phyloP scores from a whole-genome alignment of 2,888 invertebrate genomes.

The Pammene fasciana region DNA sequence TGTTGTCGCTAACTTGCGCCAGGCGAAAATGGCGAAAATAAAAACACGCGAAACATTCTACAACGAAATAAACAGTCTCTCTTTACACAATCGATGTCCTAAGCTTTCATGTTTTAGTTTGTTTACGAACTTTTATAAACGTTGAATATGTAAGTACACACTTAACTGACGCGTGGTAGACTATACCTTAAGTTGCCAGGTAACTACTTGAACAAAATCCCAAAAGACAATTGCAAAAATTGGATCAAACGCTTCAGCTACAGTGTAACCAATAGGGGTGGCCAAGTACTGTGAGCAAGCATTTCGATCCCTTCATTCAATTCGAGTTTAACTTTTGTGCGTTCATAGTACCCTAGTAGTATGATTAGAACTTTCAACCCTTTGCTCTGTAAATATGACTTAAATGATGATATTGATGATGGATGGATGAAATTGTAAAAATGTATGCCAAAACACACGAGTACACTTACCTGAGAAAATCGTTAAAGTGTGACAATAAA shows the following conservation, averaged over 20 bases:
- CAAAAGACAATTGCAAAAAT: background rate
- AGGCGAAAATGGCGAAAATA: conserved; percentile 35
- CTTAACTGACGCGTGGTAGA: too few species aligned
- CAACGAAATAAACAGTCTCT: conserved; percentile 35
- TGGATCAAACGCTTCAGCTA: conserved; percentile 14
- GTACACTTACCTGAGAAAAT: background rate
- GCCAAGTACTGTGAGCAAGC: conserved; percentile 22
- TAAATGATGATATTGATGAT: too few species aligned
- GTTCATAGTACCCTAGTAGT: conserved; percentile 64
- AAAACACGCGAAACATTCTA: conserved; percentile 28
- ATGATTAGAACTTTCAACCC: conserved; percentile 53
- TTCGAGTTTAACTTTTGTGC: conserved; percentile 54
- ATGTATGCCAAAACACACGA: too few species aligned
- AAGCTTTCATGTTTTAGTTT: conserved; percentile 4
- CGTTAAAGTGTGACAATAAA: conserved; percentile 4
- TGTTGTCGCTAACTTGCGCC: conserved; percentile 27
- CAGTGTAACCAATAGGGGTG: conserved; percentile 26
- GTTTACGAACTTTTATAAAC: conserved; percentile 3
- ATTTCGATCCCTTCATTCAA: conserved; percentile 54
- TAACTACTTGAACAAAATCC: too few species aligned
- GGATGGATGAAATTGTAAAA: too few species aligned
- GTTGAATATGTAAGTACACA: background rate
- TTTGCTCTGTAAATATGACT: background rate
- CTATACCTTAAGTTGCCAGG: too few species aligned
- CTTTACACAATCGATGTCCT: conserved; percentile 23